Evolutionary conservation across 2,113 vertebrate species (phyloP), one percentile per base, ranked within the genome.

Genomic region (Oreochromis spilurus): DNA sequence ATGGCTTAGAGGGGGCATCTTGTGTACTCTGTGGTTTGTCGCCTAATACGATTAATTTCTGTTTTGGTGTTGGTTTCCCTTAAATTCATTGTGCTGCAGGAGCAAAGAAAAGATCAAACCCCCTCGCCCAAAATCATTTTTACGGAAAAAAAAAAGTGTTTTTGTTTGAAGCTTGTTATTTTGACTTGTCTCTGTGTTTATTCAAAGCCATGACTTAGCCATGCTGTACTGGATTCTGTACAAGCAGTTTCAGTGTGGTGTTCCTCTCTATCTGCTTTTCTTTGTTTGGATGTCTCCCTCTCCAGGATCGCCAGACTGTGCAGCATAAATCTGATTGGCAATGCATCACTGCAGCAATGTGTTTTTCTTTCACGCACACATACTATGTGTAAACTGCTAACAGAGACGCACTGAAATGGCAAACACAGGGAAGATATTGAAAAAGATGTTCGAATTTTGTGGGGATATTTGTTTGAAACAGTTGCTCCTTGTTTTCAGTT

Each of bases 301-400:
- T 91, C 81, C 79, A 90, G 81, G 83, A 89, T 92, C 60, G 84
- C 50, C 91, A 90, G 88, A 85, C 90, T 94, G 90, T 92, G 89
- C 87, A 88, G 88, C 91, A 92, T 90, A 89, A 92, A 93, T 92
- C 90, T 91, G 89, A 93, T 87, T 94, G 93, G 91, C 87, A 91
- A 83, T 89, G 90, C 90, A 91, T 91, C 84, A 80, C 89, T 89
- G 79, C 86, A 6, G 87, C 91, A 87, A 77, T 89, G 90, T 91
- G 85, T 90, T 91, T 89, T 86, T 89, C 82, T 83, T 90, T 93
- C 81, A 80, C 24, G 9, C 90, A 87, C 82, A 92, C 57, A 90
- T 84, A 78, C 67, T 31, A 82, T 83, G 80, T 90, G 86, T 87
- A 83, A 91, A 90, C 88, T 55, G 87, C 91, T 70, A 92, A 89